These are phyloP conservation scores for Eudorcas thomsonii DNA, from an alignment of 2,113 vertebrate species.

Conservation along the genomic window DNA sequence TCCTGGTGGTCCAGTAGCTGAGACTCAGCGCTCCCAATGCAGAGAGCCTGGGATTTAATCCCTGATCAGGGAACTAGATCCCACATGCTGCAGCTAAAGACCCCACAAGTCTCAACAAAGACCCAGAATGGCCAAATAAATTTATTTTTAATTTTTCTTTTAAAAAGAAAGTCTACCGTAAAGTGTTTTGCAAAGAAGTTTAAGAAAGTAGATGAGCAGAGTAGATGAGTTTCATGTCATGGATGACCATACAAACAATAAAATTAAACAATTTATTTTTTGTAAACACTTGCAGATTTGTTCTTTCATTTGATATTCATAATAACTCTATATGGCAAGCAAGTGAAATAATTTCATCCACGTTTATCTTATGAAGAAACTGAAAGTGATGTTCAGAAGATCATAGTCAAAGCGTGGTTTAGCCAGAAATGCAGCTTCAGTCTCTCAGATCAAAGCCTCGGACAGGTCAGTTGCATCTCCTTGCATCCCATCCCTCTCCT, in stretches of 20 bases:
- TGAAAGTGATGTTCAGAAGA: not conserved
- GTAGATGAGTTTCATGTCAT: not conserved
- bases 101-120: not conserved
- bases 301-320: not conserved
- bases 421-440: not conserved
- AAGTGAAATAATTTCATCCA: not conserved
- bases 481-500: not conserved
- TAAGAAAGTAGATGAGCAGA: not conserved
- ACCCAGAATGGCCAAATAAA: not conserved
- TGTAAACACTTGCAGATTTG: not conserved
- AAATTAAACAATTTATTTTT: not conserved
- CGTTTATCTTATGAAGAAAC: not conserved
- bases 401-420: not conserved
- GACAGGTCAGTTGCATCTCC: not conserved
- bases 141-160: accelerated
- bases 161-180: not conserved
- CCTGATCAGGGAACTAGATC: not conserved
- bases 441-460: not conserved
- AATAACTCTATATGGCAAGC: not conserved
- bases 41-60: not conserved
- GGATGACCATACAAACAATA: not conserved
- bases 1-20: not conserved
- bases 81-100: not conserved
- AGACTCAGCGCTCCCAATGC: not conserved
- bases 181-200: not conserved